Evolutionary conservation across 2,888 invertebrate species (phyloP), one percentile per base, ranked within the genome.

Genomic region (Notodonta dromedarius): DNA sequence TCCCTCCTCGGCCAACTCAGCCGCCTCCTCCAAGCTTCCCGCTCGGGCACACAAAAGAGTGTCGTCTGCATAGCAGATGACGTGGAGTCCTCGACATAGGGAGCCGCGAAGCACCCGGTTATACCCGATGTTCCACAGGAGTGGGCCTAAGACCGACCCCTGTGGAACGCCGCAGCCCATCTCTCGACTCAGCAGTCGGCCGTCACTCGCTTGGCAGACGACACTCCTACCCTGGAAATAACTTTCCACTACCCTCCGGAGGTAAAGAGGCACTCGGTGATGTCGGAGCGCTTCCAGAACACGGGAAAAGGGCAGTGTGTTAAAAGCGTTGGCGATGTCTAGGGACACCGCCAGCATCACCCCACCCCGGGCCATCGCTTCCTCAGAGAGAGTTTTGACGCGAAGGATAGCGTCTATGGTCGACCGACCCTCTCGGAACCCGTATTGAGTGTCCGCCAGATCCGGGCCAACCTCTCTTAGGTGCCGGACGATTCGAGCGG

Each of bases 311-410:
- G 76, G 76, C 6, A 78, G 53, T 13, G 65, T 56, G 24, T 76
- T 74, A 14, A 76, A 78, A 0, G 73, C 72, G 44, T 76, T 76
- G 50, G 65, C 62, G 6, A 75, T 75, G 32, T 75, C 75, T 0
- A 75, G 13, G 0, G 68, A 69, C 5, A 73, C 63, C 16, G 69
- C 73, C 57, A 75, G 12, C 5, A 65, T 58, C n/a, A 64, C 67
- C 13, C 61, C 67, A 0, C 71, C 71, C 24, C 13, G 54, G 12
- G 51, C 11, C 5, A 61, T 50, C 2, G 66, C 68, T 14, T 61
- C 56, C 12, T 62, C 60, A 13, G 59, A n/a, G 0, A 61, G 13
- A 0, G 24, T 5, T 39, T 53, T 57, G 0, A 72, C 42, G 16
- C 59, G 56, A 13, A 50, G 2, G 3, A 69, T 51, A 3, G 67